Conservation (phyloP, 2,113 vertebrate species). For the Eonycteris spelaea region DNA sequence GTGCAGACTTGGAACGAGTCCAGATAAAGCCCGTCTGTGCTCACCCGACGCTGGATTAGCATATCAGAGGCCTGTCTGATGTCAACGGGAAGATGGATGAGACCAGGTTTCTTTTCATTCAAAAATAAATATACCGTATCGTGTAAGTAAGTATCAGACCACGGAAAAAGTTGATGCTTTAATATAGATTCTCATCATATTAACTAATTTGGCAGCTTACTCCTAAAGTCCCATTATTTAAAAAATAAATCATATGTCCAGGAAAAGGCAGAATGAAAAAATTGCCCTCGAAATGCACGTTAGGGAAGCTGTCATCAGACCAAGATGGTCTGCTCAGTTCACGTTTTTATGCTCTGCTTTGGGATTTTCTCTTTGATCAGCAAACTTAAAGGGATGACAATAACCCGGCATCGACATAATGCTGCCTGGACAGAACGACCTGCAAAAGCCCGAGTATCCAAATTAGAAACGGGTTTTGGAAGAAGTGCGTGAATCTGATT, state of each 20-base stretch:
- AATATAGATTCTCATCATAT: constrained; percentile 71
- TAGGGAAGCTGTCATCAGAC: background rate
- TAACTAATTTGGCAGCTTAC: constrained; percentile 55
- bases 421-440: background rate
- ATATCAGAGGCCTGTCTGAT: constrained; percentile 88
- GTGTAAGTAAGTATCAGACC: constrained; percentile 58
- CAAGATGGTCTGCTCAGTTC: background rate
- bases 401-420: background rate
- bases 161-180: constrained; percentile 73
- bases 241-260: constrained; percentile 42
- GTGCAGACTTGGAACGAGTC: constrained; percentile 79
- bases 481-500: constrained; percentile 20
- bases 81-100: constrained; percentile 82
- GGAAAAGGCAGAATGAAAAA: constrained; percentile 13
- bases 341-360: background rate
- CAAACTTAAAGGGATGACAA: background rate
- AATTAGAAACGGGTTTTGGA: background rate
- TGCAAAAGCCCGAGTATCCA: background rate
- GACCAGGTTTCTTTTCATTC: constrained; percentile 82
- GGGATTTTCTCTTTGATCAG: background rate
- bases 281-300: background rate
- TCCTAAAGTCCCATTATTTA: constrained; percentile 51
- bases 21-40: constrained; percentile 77
- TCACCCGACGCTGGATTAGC: constrained; percentile 81
- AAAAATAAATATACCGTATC: constrained; percentile 80